Evolutionary conservation across 2,888 invertebrate genomes (phyloP), one percentile per base, ranked within the genome.

Genomic region (Pheosia gnoma): DNA sequence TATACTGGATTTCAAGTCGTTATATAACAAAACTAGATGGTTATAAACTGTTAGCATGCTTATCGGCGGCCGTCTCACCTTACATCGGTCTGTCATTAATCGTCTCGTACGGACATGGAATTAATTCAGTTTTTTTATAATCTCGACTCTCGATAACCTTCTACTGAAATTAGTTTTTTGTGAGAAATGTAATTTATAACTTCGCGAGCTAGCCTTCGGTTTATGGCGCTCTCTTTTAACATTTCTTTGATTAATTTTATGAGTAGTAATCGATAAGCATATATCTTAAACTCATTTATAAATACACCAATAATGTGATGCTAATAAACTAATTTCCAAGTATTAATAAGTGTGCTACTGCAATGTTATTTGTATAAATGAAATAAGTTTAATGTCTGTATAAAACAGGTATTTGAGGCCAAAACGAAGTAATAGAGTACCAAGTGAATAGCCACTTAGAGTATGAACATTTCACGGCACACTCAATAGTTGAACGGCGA

Each of bases 391-490:
- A 39, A 43, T 1, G 1, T 43, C 10, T 43, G 9, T 43, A 49
- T 49, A 9, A 49, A 68, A 74, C 60, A 60, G 60, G 76, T 70
- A 77, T 80, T 82, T 77, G 69, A 80, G 75, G 75, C 71, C 76
- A 78, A 69, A 73, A 68, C 66, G 69, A 70, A 60, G 71, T 68
- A 61, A 64, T 81, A 83, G 76, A 85, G 85, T 78, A 74, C 76
- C 75, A 74, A 64, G 70, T 78, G 79, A 83, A 84, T 79, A 82
- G 81, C 1, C 86, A 87, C 87, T 89, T 87, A 83, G 70, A 69
- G 79, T 87, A 87, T 88, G 90, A 90, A 90, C 88, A 88, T 90
- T 90, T 88, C 85, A 86, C 78, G 65, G 72, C 73, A 77, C 83
- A 77, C 81, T 87, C 88, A 82, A 85, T 89, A 82, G 78, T 80